Evolutionary conservation across 2,113 vertebrate genomes (phyloP).

Genomic region (Rynchops niger): DNA sequence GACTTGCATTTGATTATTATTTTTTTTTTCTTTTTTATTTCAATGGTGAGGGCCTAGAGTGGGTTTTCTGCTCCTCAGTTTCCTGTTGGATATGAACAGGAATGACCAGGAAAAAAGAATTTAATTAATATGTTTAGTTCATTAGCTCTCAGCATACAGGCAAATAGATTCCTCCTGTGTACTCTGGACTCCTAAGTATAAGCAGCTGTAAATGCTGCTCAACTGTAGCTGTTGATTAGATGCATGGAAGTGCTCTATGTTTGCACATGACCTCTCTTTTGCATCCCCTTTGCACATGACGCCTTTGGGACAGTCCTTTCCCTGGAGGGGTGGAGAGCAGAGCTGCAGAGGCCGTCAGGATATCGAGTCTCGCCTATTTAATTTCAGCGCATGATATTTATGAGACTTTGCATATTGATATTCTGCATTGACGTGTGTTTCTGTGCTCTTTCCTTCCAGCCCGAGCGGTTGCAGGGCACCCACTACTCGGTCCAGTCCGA

Average conservation of each 20-base stretch:
- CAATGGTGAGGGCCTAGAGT: background rate
- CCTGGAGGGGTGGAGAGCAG: background rate
- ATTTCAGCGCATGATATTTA: background rate
- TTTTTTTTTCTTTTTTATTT: background rate
- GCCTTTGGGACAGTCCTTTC: background rate
- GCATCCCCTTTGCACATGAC: background rate
- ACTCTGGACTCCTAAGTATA: background rate
- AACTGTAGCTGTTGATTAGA: background rate
- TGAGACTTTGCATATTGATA: accelerated
- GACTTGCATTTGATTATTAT: background rate
- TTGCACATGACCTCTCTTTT: background rate
- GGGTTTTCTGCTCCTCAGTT: background rate
- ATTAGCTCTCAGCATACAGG: background rate
- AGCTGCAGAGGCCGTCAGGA: background rate
- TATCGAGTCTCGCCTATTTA: background rate
- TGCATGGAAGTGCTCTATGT: background rate
- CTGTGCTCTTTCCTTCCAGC: slow-evolving; percentile 73
- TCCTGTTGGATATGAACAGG: background rate
- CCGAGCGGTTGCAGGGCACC: slow-evolving; percentile 95
- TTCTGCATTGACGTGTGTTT: background rate
- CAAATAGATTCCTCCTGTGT: background rate
- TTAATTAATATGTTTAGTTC: background rate
- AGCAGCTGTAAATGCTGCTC: background rate
- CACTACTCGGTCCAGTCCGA: slow-evolving; percentile 98
- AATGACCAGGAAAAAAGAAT: background rate